Conservation (phyloP, 2,797 vertebrate genomes). For the Enteromius afrohamiltoni region DNA sequence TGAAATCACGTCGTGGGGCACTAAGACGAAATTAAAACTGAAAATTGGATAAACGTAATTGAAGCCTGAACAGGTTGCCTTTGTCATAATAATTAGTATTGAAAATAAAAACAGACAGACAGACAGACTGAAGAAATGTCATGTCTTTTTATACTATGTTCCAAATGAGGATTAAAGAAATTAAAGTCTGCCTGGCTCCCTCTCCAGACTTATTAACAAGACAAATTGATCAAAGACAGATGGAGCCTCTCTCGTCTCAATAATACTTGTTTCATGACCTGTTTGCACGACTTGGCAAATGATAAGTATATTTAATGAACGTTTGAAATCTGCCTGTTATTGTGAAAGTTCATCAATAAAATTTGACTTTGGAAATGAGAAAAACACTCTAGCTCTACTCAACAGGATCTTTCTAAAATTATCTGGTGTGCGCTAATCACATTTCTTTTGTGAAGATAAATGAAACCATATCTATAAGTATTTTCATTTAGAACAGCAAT, state of each 20-base stretch:
- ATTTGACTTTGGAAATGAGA: slow-evolving; percentile 9
- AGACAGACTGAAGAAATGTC: slow-evolving; percentile 60
- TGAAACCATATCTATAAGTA: background rate
- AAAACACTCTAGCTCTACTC: slow-evolving; percentile 13
- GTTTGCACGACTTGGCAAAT: slow-evolving; percentile 65
- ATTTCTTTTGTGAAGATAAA: background rate
- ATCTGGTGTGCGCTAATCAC: background rate
- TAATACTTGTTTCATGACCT: slow-evolving; percentile 64
- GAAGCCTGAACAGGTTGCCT: slow-evolving; percentile 65
- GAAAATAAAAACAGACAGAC: slow-evolving; percentile 65
- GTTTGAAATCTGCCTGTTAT: slow-evolving; percentile 11
- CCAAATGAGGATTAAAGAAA: slow-evolving; percentile 73
- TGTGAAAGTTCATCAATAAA: slow-evolving; percentile 37
- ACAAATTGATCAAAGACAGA: slow-evolving; percentile 71
- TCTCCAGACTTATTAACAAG: slow-evolving; percentile 75
- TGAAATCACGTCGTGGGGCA: slow-evolving; percentile 60
- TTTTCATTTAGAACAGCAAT: background rate
- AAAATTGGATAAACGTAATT: slow-evolving; percentile 66
- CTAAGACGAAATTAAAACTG: slow-evolving; percentile 61
- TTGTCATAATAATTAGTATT: slow-evolving; percentile 68
- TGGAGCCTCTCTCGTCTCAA: slow-evolving; percentile 60
- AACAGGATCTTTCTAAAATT: background rate
- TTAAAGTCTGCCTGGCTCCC: slow-evolving; percentile 64
- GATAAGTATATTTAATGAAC: slow-evolving; percentile 60
- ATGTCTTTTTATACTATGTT: slow-evolving; percentile 69